Evolutionary conservation across 2,797 vertebrate species (phyloP), one percentile per base, ranked within the genome.

Genomic region (Mastacembelus armatus): DNA sequence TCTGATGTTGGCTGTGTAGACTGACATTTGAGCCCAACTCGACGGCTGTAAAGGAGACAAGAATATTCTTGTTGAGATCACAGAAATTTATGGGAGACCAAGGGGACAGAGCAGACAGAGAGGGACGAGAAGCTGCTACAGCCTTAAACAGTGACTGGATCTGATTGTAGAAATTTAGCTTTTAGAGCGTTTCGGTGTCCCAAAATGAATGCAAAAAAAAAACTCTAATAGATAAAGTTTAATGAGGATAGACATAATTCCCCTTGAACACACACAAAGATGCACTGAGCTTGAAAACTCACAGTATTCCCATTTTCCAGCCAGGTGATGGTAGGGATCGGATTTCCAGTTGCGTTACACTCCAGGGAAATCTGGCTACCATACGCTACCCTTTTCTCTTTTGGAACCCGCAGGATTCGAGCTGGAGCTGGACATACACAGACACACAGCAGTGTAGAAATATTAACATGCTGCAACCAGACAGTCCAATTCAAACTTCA

Each of bases 261-360:
- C n/a, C n/a, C n/a, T n/a, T n/a, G n/a, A n/a, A n/a, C 32, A 35
- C 19, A 36, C 10, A 40, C 9, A 45, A 10, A 49, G 2, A 45
- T 43, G 57, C 26, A 14, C 5, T 42, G 32, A 59, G 50, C 16
- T 8, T 14, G n/a, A 49, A 27, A 11, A 94, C 96, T 96, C 90
- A 99, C 97, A 44, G 95, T 92, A 89, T 97, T 97, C 66, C 97
- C 97, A 8, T 98, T 98, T 92, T 99, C 97, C 87, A 98, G 92
- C 98, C 98, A 99, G 67, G 94, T 96, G 86, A 99, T 87, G 21
- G 94, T 94, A 19, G 98, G 97, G 36, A 95, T 92, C 21, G 98
- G 98, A 83, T 97, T 95, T 40, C 98, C 98, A 0, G 95, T 95
- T 0, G 96, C 97, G 0, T 94, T 93, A 45, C 98, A 99, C 64